Base-by-base conservation (phyloP, 2,888 invertebrate genomes). In the Metopia argyrocephala region DNA sequence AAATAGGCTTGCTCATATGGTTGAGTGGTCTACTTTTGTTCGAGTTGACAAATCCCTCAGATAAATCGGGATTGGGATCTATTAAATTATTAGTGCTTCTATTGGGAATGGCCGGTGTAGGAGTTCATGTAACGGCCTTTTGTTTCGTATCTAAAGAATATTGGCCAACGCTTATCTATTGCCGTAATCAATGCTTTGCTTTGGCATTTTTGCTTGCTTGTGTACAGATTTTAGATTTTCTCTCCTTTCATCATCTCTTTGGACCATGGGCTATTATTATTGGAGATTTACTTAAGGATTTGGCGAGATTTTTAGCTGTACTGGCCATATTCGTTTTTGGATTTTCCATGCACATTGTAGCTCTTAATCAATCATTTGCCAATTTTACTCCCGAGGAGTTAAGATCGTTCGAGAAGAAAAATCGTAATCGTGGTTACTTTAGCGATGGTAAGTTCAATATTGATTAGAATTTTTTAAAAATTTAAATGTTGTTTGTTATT, bases 181-280 rank as follows among this genome's bases (percentile, higher is more conserved):
- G 98, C 85, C 93, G 99, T 82, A 99, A 99, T 91, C 98, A 99
- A 91, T 94, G 99, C 88, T 97, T 99, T 88, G 99, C 98, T 0
- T 92, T 98, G 87, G 96, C 98, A 74, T 95, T 99, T 89, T 93
- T 99, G 80, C 92, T 98, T 86, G 98, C 98, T 71, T 99, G 99
- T 91, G 98, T 99, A 62, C 98, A 99, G 91, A 97, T 99, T 87
- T 92, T 99, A 87, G 97, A 98, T 92, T 99, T 99, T 90, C 92
- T 99, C 62, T 98, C 98, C 25, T 99, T 99, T 90, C 99, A 99
- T 91, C 98, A 99, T 91, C 93, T 99, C 21, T 99, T 99, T 89
- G 99, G 99, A 59, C 99, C 99, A 0, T 99, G 99, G 99, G 99
- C 99, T 38, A 99, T 99, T 89, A 99, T 99, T 90, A 99, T 99